Evolutionary conservation across 2,113 vertebrate species (phyloP).

Genomic region (Zosterops pallidus): DNA sequence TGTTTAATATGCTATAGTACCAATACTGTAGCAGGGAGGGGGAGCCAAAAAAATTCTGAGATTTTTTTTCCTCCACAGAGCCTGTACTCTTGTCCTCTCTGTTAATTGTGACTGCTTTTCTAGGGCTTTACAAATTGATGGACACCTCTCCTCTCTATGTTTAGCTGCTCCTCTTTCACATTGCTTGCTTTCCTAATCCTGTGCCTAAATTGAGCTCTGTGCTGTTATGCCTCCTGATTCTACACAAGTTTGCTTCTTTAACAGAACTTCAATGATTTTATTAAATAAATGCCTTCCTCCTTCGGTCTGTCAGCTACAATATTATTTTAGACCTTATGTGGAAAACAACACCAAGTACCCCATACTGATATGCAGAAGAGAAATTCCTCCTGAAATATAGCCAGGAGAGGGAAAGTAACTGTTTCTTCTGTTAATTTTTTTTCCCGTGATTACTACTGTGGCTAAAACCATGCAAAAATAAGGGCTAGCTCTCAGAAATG

Average conservation of each 20-base stretch:
- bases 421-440: not conserved
- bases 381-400: not conserved
- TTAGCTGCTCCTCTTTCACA: not conserved
- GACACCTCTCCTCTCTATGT: not conserved
- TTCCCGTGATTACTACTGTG: not conserved
- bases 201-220: not conserved
- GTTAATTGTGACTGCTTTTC: not conserved
- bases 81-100: not conserved
- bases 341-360: not conserved
- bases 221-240: not conserved
- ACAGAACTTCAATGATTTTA: not conserved
- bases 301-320: not conserved
- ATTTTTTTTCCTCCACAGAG: not conserved
- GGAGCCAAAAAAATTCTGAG: not conserved
- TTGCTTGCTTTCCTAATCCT: not conserved
- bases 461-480: not conserved
- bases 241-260: not conserved
- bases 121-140: not conserved
- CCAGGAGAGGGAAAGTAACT: not conserved
- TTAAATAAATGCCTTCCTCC: not conserved
- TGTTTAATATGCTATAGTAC: not conserved
- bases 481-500: not conserved
- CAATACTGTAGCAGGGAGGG: not conserved
- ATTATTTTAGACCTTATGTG: not conserved
- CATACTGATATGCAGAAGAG: not conserved